Base-by-base conservation (phyloP, 2,113 vertebrate species). In the Sterrhoptilus dennistouni region DNA sequence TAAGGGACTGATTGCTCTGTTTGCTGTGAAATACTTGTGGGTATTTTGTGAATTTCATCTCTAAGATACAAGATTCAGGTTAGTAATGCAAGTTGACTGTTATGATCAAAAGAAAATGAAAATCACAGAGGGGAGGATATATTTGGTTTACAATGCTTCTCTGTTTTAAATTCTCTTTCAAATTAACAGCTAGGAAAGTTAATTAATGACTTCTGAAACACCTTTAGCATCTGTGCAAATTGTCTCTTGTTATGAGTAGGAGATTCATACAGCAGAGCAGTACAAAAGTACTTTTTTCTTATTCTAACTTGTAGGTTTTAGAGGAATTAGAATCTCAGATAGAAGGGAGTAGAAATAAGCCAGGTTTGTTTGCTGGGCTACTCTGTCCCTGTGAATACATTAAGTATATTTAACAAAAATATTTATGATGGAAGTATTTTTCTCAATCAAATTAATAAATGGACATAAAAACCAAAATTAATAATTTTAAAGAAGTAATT, bases 201-300 rank as follows among this genome's bases (percentile, higher is more conserved):
- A 95, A 70, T 92, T 93, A 92, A 80, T 49, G 36, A 57, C 35
- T 81, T 50, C 29, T 82, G 90, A 92, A 87, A 64, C 69, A 71
- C 16, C 44, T 72, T 94, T 44, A 83, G 8, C 25, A 74, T 42
- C n/a, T 63, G 4, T 22, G 5, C 8, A 33, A 82, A 8, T 16
- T 79, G 29, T 18, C 52, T 90, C 15, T 69, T 49, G 11, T 80
- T 93, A 11, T 66, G 45, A 70, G 19, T 50, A 56, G 49, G 40
- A 89, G 27, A 85, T 56, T 47, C 60, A 60, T n/a, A 38, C 2
- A 54, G 29, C 54, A 84, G 28, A 77, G 12, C 38, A 65, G 10
- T 27, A 45, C 21, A 85, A 57, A 70, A 70, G 7, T 22, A 47
- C 21, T 47, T 10, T 82, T 79, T 78, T 81, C 35, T 87, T 85